Percentiles rank a stretch among this genome's conserved stretches.
phyloP scores from a whole-genome alignment of 2,113 vertebrate genomes.

The Nyctereutes procyonoides region DNA sequence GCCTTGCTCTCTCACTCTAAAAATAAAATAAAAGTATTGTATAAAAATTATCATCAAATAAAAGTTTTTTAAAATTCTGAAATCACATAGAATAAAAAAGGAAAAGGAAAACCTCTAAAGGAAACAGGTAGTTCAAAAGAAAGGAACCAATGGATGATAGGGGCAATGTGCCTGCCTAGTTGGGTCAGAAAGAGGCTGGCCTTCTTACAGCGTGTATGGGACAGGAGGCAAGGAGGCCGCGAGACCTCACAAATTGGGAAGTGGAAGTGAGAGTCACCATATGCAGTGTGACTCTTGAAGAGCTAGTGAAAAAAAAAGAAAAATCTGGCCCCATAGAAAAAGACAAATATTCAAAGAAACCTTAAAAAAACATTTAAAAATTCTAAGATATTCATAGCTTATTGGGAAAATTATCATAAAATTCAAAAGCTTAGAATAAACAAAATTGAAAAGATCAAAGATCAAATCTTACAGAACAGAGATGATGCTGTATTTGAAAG shows the following conservation, averaged over 20 bases:
- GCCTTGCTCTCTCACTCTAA: background rate
- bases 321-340: background rate
- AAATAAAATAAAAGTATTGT: background rate
- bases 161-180: fast-evolving
- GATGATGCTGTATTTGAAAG: background rate
- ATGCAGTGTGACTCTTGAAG: background rate
- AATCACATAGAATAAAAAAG: background rate
- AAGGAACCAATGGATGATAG: background rate
- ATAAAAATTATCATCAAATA: background rate
- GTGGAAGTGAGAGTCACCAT: background rate
- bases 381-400: background rate
- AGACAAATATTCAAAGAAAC: background rate
- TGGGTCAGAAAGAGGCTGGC: background rate
- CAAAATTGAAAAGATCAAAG: background rate
- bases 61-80: background rate
- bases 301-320: background rate
- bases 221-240: background rate
- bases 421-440: background rate
- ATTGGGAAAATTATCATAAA: background rate
- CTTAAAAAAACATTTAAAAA: background rate
- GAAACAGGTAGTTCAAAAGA: background rate
- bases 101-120: background rate
- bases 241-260: background rate
- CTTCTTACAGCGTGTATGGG: background rate
- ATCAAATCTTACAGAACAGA: background rate